Conservation (phyloP, 2,113 vertebrate species). For the Anolis sagrei region DNA sequence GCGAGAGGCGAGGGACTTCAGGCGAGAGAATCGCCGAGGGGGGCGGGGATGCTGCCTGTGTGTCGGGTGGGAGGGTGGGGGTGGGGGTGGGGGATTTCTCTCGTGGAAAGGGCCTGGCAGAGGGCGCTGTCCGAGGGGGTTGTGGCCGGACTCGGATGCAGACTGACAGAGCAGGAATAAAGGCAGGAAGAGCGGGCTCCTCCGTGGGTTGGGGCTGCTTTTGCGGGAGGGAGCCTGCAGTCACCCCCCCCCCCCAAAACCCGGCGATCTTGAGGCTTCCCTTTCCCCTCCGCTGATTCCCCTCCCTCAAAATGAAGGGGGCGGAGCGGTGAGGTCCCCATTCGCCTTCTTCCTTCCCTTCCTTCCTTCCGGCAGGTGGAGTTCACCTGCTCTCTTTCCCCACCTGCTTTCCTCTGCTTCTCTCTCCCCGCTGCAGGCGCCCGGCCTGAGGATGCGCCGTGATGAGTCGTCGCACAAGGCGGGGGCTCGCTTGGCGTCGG, state of each 20-base stretch:
- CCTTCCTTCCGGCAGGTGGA: too few species aligned
- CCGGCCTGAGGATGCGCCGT: slow-evolving; percentile 73
- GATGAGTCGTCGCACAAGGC: slow-evolving; percentile 63
- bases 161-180: not conserved
- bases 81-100: not conserved
- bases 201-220: too few species aligned
- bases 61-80: not conserved
- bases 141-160: too few species aligned
- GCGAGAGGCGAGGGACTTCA: not conserved
- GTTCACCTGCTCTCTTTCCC: too few species aligned
- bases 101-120: not conserved
- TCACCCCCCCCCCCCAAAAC: too few species aligned
- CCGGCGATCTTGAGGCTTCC: too few species aligned
- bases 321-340: too few species aligned
- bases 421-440: slow-evolving; percentile 62
- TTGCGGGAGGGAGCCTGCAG: too few species aligned
- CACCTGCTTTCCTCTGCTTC: not conserved
- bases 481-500: slow-evolving; percentile 28
- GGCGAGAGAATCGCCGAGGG: not conserved
- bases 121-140: not conserved
- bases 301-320: too few species aligned
- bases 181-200: too few species aligned
- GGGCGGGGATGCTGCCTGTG: not conserved
- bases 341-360: too few species aligned
- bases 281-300: too few species aligned